Percentiles rank a stretch among this genome's conserved stretches.
Conservation (phyloP, 2,888 invertebrate genomes). For the Campopleginae sp. region DNA sequence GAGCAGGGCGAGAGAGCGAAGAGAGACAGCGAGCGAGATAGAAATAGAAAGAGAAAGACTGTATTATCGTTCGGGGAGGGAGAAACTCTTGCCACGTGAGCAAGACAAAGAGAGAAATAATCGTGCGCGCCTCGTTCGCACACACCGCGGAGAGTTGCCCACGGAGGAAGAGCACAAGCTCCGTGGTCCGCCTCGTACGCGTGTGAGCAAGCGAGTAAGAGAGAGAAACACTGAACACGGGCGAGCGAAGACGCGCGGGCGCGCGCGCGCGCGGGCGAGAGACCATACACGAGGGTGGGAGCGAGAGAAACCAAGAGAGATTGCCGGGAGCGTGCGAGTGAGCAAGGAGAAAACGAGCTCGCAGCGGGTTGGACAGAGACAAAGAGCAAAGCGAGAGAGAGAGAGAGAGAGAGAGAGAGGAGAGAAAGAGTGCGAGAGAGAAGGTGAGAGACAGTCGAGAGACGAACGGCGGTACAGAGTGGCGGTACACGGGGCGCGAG, state of each 20-base stretch:
- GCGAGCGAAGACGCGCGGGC: constrained; percentile 60
- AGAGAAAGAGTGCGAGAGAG: constrained; percentile 74
- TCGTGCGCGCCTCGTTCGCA: constrained; percentile 75
- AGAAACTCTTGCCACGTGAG: constrained; percentile 75
- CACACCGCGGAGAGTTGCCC: constrained; percentile 66
- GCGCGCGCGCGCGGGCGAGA: constrained; percentile 51
- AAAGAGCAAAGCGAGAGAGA: constrained; percentile 78
- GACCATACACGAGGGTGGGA: constrained; percentile 62
- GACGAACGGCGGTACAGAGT: constrained; percentile 87
- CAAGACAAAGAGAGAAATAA: constrained; percentile 74
- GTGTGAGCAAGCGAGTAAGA: constrained; percentile 36
- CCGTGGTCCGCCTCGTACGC: constrained; percentile 64
- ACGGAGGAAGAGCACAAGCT: constrained; percentile 69
- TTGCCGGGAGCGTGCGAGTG: constrained; percentile 68
- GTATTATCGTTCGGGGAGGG: constrained; percentile 74
- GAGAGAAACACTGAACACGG: constrained; percentile 53
- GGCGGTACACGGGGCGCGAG: constrained; percentile 86
- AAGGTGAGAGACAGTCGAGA: constrained; percentile 80
- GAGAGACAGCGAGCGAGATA: constrained; percentile 71
- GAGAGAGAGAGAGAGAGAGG: constrained; percentile 82
- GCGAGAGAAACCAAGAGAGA: constrained; percentile 68
- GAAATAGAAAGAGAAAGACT: constrained; percentile 75
- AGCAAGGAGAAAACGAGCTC: constrained; percentile 68
- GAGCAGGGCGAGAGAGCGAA: constrained; percentile 80
- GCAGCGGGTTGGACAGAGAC: constrained; percentile 67